Conservation (phyloP, 2,797 vertebrate genomes). For the Phrynocephalus guinanensis region DNA sequence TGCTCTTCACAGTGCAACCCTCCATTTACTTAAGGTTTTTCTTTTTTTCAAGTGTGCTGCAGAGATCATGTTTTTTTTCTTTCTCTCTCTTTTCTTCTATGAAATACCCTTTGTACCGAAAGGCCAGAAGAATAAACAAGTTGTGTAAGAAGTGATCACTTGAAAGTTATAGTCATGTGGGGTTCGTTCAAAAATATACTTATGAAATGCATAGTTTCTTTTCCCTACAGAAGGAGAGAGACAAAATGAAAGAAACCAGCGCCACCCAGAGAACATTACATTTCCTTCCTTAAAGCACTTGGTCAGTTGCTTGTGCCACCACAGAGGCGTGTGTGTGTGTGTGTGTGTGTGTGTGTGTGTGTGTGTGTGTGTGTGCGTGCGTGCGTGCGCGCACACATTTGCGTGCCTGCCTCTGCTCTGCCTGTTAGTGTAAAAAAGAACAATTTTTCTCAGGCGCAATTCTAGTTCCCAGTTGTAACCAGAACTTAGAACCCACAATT, state of each 20-base stretch:
- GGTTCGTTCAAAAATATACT: constrained; percentile 61
- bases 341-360: too few species aligned
- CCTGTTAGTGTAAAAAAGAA: not conserved
- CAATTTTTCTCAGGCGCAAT: not conserved
- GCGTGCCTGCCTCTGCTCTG: too few species aligned
- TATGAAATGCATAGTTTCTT: constrained; percentile 29
- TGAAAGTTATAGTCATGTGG: constrained; percentile 55
- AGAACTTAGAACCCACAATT: not conserved
- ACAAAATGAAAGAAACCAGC: not conserved
- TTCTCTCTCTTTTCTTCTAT: constrained; percentile 34
- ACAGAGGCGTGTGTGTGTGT: not conserved
- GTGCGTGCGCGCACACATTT: too few species aligned
- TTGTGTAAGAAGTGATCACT: constrained; percentile 65
- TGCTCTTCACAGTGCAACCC: not conserved
- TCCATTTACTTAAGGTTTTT: not conserved
- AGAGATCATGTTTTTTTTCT: not conserved
- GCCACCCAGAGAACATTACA: too few species aligned
- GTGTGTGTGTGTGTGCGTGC: too few species aligned
- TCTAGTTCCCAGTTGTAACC: not conserved
- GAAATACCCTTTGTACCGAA: constrained; percentile 56
- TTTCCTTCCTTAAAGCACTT: not conserved
- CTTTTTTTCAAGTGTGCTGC: not conserved
- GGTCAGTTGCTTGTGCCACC: not conserved
- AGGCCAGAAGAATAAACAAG: constrained; percentile 62
- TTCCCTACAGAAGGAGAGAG: constrained; percentile 16